These are phyloP conservation scores for Xestia c-nigrum DNA, from an alignment of 2,888 invertebrate species.

Conservation along the genomic window DNA sequence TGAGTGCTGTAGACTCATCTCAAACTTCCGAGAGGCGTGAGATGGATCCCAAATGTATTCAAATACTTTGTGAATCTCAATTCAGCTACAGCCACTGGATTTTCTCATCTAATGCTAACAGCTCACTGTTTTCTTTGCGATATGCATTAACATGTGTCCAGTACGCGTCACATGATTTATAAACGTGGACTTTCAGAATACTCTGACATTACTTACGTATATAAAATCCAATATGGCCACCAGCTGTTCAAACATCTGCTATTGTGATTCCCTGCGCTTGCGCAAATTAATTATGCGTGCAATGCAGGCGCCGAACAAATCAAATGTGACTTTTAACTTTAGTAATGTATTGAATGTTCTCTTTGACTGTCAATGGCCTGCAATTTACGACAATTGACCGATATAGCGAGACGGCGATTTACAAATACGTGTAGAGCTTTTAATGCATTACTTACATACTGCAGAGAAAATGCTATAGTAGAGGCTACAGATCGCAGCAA, in stretches of 20 bases:
- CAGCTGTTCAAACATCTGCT: conserved; percentile 84
- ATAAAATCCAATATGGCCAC: conserved; percentile 78
- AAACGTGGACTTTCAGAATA: conserved; percentile 72
- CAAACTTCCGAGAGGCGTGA: conserved; percentile 23
- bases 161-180: conserved; percentile 60
- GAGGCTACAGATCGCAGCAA: conserved; percentile 66
- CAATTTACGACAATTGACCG: conserved; percentile 71
- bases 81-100: neutral
- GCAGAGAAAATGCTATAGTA: conserved; percentile 65
- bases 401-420: conserved; percentile 66
- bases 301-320: conserved; percentile 74
- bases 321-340: conserved; percentile 68
- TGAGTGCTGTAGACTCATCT: conserved; percentile 45
- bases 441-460: conserved; percentile 58
- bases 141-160: conserved; percentile 65
- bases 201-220: conserved; percentile 75
- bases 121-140: conserved; percentile 35
- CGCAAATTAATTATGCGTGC: conserved; percentile 81
- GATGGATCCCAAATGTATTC: conserved; percentile 29
- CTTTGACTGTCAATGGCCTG: conserved; percentile 46
- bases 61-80: conserved; percentile 21
- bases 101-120: conserved; percentile 17
- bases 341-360: conserved; percentile 66
- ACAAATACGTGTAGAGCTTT: conserved; percentile 66
- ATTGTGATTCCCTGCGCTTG: conserved; percentile 82